Evolutionary conservation across 2,797 vertebrate genomes (phyloP).

Genomic region (Rhynchonycteris naso): DNA sequence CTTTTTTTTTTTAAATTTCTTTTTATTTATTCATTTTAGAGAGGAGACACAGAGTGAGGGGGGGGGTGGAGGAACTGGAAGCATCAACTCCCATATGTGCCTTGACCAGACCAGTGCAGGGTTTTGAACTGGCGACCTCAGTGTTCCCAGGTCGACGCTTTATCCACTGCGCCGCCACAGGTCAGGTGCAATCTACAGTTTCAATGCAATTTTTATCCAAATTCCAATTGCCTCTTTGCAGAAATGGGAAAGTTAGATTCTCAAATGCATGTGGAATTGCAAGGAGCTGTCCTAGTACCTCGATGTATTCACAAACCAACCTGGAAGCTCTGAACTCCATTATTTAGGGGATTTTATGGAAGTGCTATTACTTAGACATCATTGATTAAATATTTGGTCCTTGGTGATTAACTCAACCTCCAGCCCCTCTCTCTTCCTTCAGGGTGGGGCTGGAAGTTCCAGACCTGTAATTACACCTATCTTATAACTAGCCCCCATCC

Average conservation of each 20-base stretch:
- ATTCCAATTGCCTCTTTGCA: neutral
- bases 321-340: neutral
- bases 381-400: neutral
- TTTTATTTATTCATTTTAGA: too few species aligned
- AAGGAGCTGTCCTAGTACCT: neutral
- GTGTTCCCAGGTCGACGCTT: too few species aligned
- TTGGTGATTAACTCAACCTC: neutral
- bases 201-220: neutral
- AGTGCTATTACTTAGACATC: neutral
- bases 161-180: too few species aligned
- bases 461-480: neutral
- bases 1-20: neutral
- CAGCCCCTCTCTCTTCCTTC: neutral
- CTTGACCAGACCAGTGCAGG: too few species aligned
- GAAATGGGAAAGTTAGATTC: neutral
- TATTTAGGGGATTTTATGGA: slow-evolving; percentile 23
- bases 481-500: neutral
- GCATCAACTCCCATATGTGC: too few species aligned
- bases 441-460: neutral
- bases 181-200: neutral
- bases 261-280: neutral
- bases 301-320: neutral
- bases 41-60: too few species aligned
- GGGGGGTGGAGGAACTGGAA: too few species aligned
- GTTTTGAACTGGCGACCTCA: too few species aligned